These are phyloP conservation scores for Megalopta genalis DNA, from an alignment of 1,140 invertebrate species.

Conservation along the genomic window DNA sequence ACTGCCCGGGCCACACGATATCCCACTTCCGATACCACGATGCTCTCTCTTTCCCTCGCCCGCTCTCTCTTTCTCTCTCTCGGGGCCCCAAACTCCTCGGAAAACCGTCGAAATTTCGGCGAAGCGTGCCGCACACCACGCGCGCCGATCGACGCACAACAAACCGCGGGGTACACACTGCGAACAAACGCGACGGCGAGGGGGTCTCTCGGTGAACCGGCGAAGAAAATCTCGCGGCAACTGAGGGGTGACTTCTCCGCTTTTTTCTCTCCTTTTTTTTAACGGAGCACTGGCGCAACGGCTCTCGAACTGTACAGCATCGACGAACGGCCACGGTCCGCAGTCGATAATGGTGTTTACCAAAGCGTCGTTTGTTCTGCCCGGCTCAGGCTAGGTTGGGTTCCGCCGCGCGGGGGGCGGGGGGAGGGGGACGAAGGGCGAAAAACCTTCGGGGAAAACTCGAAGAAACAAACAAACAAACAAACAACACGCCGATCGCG, in stretches of 20 bases:
- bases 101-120: background rate
- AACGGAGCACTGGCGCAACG: background rate
- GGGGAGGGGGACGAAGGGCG: constrained; percentile 25
- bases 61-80: too few species aligned
- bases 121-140: constrained; percentile 21
- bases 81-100: background rate
- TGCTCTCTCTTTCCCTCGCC: too few species aligned
- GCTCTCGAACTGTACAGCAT: background rate
- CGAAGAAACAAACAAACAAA: background rate
- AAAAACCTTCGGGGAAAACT: constrained; percentile 37
- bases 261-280: background rate
- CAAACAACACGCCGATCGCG: background rate
- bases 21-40: constrained; percentile 26
- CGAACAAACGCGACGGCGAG: background rate
- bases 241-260: too few species aligned
- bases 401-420: constrained; percentile 22
- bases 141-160: constrained; percentile 8
- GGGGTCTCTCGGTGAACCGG: background rate
- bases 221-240: too few species aligned
- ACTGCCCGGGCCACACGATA: background rate
- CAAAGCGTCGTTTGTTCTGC: constrained; percentile 38
- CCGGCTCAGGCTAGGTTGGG: constrained; percentile 23
- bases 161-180: background rate
- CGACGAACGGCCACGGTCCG: constrained; percentile 7
- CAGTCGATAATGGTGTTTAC: constrained; percentile 49